Base-by-base conservation (phyloP, 92 coral and sea anemone genomes). In the Siderastrea siderea region DNA sequence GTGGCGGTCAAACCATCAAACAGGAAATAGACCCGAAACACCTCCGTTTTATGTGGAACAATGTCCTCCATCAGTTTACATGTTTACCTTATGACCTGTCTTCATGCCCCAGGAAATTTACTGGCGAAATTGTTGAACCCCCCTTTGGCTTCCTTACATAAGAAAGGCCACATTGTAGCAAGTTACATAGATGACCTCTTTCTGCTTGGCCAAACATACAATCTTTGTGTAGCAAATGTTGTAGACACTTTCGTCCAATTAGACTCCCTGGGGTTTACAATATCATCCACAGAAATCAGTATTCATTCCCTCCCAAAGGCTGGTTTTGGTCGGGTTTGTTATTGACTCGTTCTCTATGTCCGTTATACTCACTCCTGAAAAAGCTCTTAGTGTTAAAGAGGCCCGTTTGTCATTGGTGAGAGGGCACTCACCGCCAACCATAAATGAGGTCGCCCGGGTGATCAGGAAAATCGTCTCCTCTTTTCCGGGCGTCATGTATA, bases 71-170 rank as follows among this genome's bases (percentile, higher is more conserved):
- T 57, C 79, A 53, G 69, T 87, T 44, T 14, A 87, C 80, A 6
- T 87, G 91, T 68, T 14, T 87, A 74, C 86, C 86, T 17, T 80
- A 87, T 11, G 86, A 86, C 13, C 14, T 87, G 3, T 87, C 91
- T 13, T 65, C 87, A 53, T 86, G 77, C 64, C 86, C 86, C 26
- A 71, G 80, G n/a, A 87, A 68, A 53, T 87, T 87, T 76, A 87
- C n/a, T n/a, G n/a, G n/a, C 86, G 13, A 87, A 87, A 80, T 62
- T 87, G 6, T 45, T 80, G 55, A 87, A 79, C 51, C 91, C 86
- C 7, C 69, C 91, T 3, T 26, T 87, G 13, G 53, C 71, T 47
- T 12, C 68, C 7, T 51, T 69, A 15, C 91, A 71, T 7, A 44
- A 62, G 51, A 0, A 69, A 70, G 86, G 91, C 55, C 91, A 87